Conservation (phyloP, 2,797 vertebrate species). For the Bufotes viridis region DNA sequence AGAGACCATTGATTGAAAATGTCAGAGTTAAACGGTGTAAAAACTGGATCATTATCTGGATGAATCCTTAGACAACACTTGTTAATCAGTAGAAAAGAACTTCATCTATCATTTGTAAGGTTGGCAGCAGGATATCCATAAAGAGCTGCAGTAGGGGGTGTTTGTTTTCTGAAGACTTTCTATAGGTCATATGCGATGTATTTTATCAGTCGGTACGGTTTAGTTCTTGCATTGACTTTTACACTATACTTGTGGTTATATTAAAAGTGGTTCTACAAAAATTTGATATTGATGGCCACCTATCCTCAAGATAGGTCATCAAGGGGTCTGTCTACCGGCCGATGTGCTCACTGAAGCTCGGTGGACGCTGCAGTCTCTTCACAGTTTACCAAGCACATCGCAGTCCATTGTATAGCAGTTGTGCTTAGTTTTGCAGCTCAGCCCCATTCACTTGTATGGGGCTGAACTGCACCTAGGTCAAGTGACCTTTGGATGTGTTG, state of each 20-base stretch:
- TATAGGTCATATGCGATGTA: neutral
- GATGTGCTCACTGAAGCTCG: too few species aligned
- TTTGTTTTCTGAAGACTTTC: neutral
- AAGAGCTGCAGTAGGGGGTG: neutral
- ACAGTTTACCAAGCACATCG: too few species aligned
- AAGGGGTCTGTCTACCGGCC: too few species aligned
- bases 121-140: conserved; percentile 18
- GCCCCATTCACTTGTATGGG: too few species aligned
- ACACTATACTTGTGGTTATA: neutral
- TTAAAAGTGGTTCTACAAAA: neutral
- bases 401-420: too few species aligned
- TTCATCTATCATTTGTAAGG: conserved; percentile 26
- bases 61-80: conserved; percentile 25
- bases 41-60: conserved; percentile 28
- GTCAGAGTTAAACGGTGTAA: conserved; percentile 8
- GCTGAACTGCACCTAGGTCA: too few species aligned
- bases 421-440: too few species aligned
- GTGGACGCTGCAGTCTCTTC: too few species aligned
- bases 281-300: neutral
- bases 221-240: neutral
- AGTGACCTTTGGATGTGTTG: too few species aligned
- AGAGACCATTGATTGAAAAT: conserved; percentile 30
- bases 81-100: conserved; percentile 16
- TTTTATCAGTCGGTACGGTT: neutral
- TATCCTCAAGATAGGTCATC: too few species aligned